A percentile compares a stretch with the other conserved stretches of the same genome.
These are phyloP conservation scores for Phymastichus coffea DNA, from an alignment of 1,140 invertebrate species.

Conservation along the genomic window DNA sequence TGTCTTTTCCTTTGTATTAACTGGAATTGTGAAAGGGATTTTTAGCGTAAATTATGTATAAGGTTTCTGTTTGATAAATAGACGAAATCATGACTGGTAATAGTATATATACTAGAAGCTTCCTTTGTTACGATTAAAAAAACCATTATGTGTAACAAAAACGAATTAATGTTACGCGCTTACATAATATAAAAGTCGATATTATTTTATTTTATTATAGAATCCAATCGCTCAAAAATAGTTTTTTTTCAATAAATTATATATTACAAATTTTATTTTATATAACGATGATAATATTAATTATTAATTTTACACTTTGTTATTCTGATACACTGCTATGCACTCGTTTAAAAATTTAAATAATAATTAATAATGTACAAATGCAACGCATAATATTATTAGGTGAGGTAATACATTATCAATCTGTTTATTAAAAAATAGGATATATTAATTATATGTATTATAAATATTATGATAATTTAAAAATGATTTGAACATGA, in stretches of 20 bases:
- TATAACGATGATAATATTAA: not conserved
- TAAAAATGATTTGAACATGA: not conserved
- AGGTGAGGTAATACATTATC: not conserved
- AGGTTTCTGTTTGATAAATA: not conserved
- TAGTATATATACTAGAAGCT: not conserved
- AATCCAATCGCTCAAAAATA: constrained; percentile 15
- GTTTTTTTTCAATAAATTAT: not conserved
- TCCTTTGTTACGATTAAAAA: not conserved
- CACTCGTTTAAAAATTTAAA: not conserved
- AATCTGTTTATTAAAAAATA: constrained; percentile 6
- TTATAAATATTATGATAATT: not conserved
- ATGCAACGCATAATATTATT: constrained; percentile 17
- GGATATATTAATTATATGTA: not conserved
- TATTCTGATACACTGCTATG: not conserved
- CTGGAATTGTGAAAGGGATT: constrained; percentile 23
- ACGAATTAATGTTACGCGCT: not conserved
- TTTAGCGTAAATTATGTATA: constrained; percentile 7
- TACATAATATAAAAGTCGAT: not conserved
- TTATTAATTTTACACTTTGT: not conserved
- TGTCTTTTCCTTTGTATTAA: constrained; percentile 8
- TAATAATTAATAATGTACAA: constrained; percentile 15
- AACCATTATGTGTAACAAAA: not conserved
- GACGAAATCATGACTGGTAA: not conserved
- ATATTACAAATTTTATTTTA: constrained; percentile 9
- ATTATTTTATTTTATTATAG: constrained; percentile 3